Conservation (phyloP, 1,140 invertebrate species). For the Drosophila littoralis region DNA sequence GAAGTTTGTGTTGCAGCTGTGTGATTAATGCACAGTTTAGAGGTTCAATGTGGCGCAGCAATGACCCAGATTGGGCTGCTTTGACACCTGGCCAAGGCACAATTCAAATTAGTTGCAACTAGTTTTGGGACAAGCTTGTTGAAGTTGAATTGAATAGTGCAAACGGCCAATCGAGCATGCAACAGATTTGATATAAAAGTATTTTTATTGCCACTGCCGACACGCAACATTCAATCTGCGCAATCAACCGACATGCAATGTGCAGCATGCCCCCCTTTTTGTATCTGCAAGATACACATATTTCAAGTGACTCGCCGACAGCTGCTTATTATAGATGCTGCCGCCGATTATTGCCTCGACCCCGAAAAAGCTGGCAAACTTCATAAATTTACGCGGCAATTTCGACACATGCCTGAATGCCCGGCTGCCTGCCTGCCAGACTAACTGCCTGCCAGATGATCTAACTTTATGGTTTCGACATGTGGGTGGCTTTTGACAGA, state of each 20-base stretch:
- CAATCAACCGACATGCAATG: slow-evolving; percentile 59
- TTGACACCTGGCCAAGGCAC: slow-evolving; percentile 56
- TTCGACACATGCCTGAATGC: slow-evolving; percentile 51
- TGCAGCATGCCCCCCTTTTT: slow-evolving; percentile 8
- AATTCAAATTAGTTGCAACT: slow-evolving; percentile 55
- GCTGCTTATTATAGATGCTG: slow-evolving; percentile 79
- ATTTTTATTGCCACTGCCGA: slow-evolving; percentile 12
- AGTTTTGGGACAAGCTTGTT: slow-evolving; percentile 53
- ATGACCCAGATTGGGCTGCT: slow-evolving; percentile 58
- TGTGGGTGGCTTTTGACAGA: slow-evolving; percentile 71
- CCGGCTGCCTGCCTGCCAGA: slow-evolving; percentile 22
- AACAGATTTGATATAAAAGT: slow-evolving; percentile 16
- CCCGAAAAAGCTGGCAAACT: slow-evolving; percentile 54
- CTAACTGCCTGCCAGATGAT: slow-evolving; percentile 35
- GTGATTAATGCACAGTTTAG: slow-evolving; percentile 39
- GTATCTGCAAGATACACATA: slow-evolving; percentile 69
- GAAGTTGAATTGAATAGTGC: slow-evolving; percentile 66
- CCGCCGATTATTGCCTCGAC: slow-evolving; percentile 58
- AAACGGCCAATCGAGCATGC: slow-evolving; percentile 17
- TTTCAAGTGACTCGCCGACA: slow-evolving; percentile 75
- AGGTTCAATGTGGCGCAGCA: slow-evolving; percentile 36
- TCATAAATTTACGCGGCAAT: slow-evolving; percentile 70
- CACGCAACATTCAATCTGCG: slow-evolving; percentile 25
- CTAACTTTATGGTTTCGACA: slow-evolving; percentile 37
- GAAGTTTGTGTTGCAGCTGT: slow-evolving; percentile 1